Percentiles rank a stretch among this genome's conserved stretches.
These are phyloP conservation scores for Meiosimyza decipiens DNA, from an alignment of 2,888 invertebrate species.

Conservation along the genomic window DNA sequence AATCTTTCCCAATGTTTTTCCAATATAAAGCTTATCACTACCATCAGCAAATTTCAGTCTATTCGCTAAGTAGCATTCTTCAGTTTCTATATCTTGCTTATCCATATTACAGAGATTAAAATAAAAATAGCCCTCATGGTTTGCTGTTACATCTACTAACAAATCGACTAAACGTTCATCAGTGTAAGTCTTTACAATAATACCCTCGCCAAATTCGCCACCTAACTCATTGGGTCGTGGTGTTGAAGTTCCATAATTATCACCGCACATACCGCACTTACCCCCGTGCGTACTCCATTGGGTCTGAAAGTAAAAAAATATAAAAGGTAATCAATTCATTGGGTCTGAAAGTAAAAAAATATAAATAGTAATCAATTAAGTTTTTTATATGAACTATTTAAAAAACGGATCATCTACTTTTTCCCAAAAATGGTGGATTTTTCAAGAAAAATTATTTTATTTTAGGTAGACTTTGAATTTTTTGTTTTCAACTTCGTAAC, in stretches of 20 bases:
- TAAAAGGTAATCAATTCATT: too few species aligned
- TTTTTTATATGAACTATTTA: too few species aligned
- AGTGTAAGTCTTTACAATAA: constrained; percentile 66
- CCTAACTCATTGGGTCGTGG: constrained; percentile 71
- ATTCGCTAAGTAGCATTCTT: constrained; percentile 68
- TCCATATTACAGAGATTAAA: constrained; percentile 69
- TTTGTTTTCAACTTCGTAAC: too few species aligned
- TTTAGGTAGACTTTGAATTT: too few species aligned
- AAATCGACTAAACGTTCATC: constrained; percentile 53
- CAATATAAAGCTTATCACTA: constrained; percentile 49
- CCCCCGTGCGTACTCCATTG: constrained; percentile 67
- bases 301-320: constrained; percentile 44
- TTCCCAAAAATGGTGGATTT: too few species aligned
- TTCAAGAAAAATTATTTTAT: too few species aligned
- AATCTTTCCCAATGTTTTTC: constrained; percentile 50
- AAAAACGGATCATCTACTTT: too few species aligned
- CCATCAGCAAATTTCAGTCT: constrained; percentile 60
- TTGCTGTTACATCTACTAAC: constrained; percentile 65
- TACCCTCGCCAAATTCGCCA: constrained; percentile 69
- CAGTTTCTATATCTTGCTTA: constrained; percentile 65
- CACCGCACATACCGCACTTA: constrained; percentile 71
- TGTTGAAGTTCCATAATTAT: constrained; percentile 63
- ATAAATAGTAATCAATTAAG: too few species aligned
- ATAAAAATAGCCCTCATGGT: constrained; percentile 68
- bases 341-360: too few species aligned